These are phyloP conservation scores for Nomada hirtipes DNA, from an alignment of 2,888 invertebrate species.

Conservation along the genomic window DNA sequence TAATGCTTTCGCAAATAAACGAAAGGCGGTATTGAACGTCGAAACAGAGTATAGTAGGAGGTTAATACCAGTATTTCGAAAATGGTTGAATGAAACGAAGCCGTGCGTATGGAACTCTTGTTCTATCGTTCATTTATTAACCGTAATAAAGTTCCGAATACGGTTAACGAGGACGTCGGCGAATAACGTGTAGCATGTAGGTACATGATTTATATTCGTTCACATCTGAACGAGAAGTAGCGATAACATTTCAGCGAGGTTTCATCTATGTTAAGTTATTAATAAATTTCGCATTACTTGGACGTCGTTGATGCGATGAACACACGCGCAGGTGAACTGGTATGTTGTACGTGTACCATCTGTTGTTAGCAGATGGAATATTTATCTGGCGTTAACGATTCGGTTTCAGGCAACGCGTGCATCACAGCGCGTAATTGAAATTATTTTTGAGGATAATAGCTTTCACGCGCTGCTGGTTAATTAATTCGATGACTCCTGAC, in stretches of 20 bases:
- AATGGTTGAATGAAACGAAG: conserved; percentile 9
- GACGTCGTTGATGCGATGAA: conserved; percentile 75
- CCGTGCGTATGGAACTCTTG: neutral
- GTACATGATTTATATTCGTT: conserved; percentile 23
- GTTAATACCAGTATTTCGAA: conserved; percentile 2
- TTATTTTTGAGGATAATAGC: conserved; percentile 40
- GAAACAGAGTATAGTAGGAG: neutral
- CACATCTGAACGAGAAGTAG: neutral
- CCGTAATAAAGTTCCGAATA: neutral
- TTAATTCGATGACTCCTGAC: conserved; percentile 31
- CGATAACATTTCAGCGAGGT: conserved; percentile 24
- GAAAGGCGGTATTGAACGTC: neutral
- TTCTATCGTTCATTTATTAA: conserved; percentile 1
- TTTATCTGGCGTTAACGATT: conserved; percentile 69
- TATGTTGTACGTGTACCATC: neutral
- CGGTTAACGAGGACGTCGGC: conserved; percentile 19
- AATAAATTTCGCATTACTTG: conserved; percentile 64
- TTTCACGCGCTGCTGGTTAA: conserved; percentile 16
- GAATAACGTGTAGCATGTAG: neutral
- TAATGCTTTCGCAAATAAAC: neutral
- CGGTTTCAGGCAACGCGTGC: conserved; percentile 64
- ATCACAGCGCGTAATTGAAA: conserved; percentile 74
- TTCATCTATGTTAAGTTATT: conserved; percentile 64
- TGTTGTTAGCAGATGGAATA: conserved; percentile 67
- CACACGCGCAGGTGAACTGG: conserved; percentile 54